Conservation (phyloP, 2,113 vertebrate species). For the rat (Rattus norvegicus) region DNA sequence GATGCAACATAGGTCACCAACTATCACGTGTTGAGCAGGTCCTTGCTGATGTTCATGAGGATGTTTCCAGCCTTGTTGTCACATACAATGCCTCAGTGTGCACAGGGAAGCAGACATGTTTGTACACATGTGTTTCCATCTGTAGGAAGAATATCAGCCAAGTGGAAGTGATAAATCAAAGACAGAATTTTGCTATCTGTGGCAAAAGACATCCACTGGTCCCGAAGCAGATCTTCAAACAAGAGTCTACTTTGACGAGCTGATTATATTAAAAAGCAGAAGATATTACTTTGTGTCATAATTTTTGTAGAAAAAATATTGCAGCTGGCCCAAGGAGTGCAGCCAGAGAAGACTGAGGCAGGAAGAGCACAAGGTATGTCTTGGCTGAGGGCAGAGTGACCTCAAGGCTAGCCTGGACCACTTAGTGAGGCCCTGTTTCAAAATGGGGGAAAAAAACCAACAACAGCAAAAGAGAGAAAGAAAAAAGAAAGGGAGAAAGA, state of each 20-base stretch:
- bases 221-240: neutral
- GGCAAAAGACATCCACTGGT: neutral
- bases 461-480: too few species aligned
- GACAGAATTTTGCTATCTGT: neutral
- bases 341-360: neutral
- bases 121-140: neutral
- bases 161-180: neutral
- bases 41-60: neutral
- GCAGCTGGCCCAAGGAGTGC: too few species aligned
- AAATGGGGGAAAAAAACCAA: neutral
- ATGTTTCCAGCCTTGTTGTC: neutral
- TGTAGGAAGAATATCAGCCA: neutral
- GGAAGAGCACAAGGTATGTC: neutral
- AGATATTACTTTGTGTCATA: neutral
- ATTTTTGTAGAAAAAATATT: neutral
- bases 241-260: neutral
- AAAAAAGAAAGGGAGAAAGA: too few species aligned
- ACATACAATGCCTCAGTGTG: neutral
- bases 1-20: neutral
- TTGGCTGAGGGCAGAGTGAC: neutral
- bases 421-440: neutral
- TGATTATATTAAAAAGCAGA: neutral
- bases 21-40: neutral
- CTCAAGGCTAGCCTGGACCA: neutral
- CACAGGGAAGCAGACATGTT: neutral